These are phyloP conservation scores for Pardalotus punctatus DNA, from an alignment of 2,113 vertebrate genomes.

Conservation along the genomic window DNA sequence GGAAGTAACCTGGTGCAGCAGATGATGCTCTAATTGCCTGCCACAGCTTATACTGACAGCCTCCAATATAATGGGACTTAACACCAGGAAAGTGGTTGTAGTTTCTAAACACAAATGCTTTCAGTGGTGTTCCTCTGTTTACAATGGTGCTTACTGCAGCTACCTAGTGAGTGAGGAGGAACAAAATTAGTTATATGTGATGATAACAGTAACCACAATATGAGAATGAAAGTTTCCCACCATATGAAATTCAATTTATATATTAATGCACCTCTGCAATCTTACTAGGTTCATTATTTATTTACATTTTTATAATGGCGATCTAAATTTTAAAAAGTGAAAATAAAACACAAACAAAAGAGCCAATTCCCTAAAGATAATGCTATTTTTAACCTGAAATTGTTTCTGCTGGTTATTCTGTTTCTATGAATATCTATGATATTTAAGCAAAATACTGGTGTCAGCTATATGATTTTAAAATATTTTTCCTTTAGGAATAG, in stretches of 20 bases:
- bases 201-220: neutral
- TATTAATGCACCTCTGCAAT: neutral
- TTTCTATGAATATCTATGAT: neutral
- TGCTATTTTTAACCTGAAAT: neutral
- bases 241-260: neutral
- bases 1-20: conserved; percentile 93
- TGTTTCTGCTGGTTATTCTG: neutral
- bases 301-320: neutral
- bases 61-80: conserved; percentile 90
- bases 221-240: neutral
- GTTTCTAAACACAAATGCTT: conserved; percentile 95
- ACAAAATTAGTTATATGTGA: neutral
- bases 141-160: conserved; percentile 94
- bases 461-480: neutral
- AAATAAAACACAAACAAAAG: neutral
- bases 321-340: neutral
- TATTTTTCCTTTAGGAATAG: neutral
- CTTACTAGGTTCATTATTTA: neutral
- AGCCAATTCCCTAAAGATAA: neutral
- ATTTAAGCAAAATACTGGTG: neutral
- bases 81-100: conserved; percentile 89
- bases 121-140: conserved; percentile 87
- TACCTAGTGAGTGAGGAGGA: conserved; percentile 74
- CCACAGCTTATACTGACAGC: conserved; percentile 93
- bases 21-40: conserved; percentile 93